A percentile compares a stretch with the other conserved stretches of the same genome.
Evolutionary conservation across 2,797 vertebrate genomes (phyloP).

Genomic region (Mallotus villosus): DNA sequence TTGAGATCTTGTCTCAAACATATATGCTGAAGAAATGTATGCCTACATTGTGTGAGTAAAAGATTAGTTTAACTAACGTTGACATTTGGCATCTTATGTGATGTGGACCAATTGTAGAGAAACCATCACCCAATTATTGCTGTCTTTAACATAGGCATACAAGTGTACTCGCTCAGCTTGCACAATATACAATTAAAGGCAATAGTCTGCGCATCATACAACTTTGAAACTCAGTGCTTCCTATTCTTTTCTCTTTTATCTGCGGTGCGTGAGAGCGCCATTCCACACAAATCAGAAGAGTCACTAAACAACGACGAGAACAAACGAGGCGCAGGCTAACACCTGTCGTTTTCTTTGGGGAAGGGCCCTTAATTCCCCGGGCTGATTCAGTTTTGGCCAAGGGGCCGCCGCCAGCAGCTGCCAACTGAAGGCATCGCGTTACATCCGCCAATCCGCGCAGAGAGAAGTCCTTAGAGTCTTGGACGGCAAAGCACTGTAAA

Average conservation of each 20-base stretch:
- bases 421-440: slow-evolving; percentile 86
- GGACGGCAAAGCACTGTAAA: slow-evolving; percentile 26
- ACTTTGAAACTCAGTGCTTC: background rate
- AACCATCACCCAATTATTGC: background rate
- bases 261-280: slow-evolving; percentile 45
- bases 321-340: slow-evolving; percentile 81
- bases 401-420: slow-evolving; percentile 80
- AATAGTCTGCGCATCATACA: background rate
- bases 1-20: slow-evolving; percentile 29
- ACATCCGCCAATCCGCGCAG: slow-evolving; percentile 73
- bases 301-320: slow-evolving; percentile 67
- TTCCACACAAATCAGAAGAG: slow-evolving; percentile 62
- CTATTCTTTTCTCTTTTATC: no score
- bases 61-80: background rate
- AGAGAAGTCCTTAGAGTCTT: slow-evolving; percentile 46
- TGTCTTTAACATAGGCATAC: background rate
- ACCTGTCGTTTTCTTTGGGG: slow-evolving; percentile 88
- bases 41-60: slow-evolving; percentile 27
- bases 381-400: slow-evolving; percentile 72
- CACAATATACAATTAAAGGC: background rate
- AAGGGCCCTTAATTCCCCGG: slow-evolving; percentile 77
- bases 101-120: background rate
- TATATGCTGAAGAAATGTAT: slow-evolving; percentile 39
- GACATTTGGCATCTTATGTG: background rate
- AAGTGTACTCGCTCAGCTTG: background rate